Conservation (phyloP, 2,888 invertebrate species). For the Rhyacophila evoluta region DNA sequence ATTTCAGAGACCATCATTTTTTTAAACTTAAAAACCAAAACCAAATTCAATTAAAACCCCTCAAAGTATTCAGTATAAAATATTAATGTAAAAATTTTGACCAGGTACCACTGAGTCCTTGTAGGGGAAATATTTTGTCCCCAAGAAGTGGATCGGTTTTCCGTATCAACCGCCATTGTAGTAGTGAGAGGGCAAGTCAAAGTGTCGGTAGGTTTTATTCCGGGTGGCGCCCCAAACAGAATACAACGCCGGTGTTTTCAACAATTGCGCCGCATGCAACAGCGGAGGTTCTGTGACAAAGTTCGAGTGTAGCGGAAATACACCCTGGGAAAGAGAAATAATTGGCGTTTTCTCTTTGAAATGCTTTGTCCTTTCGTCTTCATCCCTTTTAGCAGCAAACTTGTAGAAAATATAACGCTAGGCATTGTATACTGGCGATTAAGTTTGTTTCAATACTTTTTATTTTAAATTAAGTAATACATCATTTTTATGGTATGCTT, state of each 20-base stretch:
- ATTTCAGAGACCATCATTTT: too few species aligned
- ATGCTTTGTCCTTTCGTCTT: neutral
- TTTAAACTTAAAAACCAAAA: too few species aligned
- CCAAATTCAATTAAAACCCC: too few species aligned
- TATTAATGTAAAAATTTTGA: neutral
- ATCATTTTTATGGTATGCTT: too few species aligned
- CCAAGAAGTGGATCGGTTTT: neutral
- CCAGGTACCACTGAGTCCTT: neutral
- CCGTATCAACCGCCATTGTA: conserved; percentile 15
- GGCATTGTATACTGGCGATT: too few species aligned
- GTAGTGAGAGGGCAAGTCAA: neutral
- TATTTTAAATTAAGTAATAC: too few species aligned
- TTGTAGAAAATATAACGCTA: neutral
- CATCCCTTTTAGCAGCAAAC: neutral
- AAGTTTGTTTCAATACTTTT: too few species aligned
- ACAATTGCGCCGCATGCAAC: conserved; percentile 19
- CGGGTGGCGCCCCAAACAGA: conserved; percentile 17
- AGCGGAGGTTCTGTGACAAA: neutral
- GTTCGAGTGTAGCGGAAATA: conserved; percentile 10
- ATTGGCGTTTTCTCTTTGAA: conserved; percentile 11
- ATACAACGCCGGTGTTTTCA: conserved; percentile 7
- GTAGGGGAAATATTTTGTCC: neutral
- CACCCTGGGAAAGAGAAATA: conserved; percentile 23
- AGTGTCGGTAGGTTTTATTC: conserved; percentile 9
- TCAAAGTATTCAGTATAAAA: too few species aligned